Conservation (phyloP, 2,113 vertebrate genomes). For the Ardeotis arabs region DNA sequence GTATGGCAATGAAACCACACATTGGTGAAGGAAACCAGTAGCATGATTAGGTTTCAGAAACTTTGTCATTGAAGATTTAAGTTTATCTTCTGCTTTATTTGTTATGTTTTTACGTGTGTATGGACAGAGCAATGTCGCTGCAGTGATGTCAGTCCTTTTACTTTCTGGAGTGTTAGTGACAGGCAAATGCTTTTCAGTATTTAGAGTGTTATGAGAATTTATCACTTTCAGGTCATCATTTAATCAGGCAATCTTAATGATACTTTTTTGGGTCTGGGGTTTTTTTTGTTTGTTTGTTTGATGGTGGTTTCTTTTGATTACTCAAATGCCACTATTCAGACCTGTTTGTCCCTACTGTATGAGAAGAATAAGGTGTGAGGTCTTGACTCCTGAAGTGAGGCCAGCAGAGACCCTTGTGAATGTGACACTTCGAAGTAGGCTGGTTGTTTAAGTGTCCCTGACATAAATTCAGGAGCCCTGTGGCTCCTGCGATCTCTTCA, state of each 20-base stretch:
- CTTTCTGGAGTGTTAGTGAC: background rate
- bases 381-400: background rate
- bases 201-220: background rate
- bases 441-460: background rate
- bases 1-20: background rate
- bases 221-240: background rate
- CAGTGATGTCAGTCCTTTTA: background rate
- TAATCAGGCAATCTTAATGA: background rate
- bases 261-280: background rate
- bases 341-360: background rate
- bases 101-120: background rate
- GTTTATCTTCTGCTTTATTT: background rate
- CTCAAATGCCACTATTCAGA: background rate
- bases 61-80: background rate
- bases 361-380: background rate
- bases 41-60: background rate
- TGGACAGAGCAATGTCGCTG: background rate
- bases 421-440: background rate
- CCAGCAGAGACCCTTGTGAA: background rate
- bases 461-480: background rate
- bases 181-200: background rate
- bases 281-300: no score
- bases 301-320: background rate
- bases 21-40: background rate
- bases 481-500: background rate